Conservation (phyloP, 2,113 vertebrate species). For the Platysternon megacephalum region DNA sequence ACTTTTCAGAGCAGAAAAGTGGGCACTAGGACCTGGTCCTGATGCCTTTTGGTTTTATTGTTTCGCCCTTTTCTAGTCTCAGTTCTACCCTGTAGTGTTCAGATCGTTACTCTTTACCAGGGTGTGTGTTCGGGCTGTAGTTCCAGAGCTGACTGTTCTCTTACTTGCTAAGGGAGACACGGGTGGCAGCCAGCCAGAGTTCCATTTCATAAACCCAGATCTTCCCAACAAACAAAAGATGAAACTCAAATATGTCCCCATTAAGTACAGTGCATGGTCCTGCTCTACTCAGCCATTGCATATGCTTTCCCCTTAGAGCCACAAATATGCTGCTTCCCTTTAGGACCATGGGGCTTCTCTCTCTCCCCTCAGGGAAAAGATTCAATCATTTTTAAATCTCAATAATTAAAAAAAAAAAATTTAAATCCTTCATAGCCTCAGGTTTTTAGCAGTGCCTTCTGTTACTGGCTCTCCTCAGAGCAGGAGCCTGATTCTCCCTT, state of each 20-base stretch:
- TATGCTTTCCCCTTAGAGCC: background rate
- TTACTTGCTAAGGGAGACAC: background rate
- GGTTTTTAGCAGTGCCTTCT: too few species aligned
- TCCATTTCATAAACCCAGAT: background rate
- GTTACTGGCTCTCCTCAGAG: background rate
- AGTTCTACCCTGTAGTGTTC: background rate
- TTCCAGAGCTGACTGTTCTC: background rate
- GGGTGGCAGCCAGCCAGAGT: accelerated
- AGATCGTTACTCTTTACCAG: background rate
- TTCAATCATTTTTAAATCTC: background rate
- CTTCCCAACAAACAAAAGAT: background rate
- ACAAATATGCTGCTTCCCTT: background rate
- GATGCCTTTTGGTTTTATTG: background rate
- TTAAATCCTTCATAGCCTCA: too few species aligned
- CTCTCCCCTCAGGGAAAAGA: background rate
- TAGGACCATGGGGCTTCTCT: background rate
- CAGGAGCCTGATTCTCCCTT: background rate
- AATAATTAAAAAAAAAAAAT: too few species aligned
- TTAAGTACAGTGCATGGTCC: background rate
- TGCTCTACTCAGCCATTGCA: background rate
- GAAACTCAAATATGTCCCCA: background rate
- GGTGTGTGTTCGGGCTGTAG: background rate
- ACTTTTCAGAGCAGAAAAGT: background rate
- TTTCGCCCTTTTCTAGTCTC: background rate
- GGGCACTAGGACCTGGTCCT: background rate